Evolutionary conservation across 2,113 vertebrate species (phyloP).

Genomic region (Odontesthes bonariensis): DNA sequence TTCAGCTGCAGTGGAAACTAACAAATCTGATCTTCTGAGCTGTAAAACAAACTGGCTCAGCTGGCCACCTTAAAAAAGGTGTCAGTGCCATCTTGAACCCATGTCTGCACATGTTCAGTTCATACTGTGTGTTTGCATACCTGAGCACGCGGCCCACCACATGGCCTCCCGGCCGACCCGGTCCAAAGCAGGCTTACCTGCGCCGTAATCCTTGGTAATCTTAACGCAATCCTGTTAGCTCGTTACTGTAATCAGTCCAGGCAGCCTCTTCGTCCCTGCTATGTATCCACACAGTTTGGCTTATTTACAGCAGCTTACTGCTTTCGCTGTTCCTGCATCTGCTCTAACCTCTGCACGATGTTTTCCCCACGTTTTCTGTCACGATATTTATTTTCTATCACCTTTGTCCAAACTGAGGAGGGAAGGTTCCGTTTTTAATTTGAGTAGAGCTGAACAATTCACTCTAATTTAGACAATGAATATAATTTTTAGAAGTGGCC

Average conservation of each 20-base stretch:
- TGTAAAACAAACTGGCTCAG: too few relatives aligned
- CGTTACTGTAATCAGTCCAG: constrained; percentile 68
- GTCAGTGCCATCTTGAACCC: too few relatives aligned
- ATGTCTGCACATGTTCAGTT: constrained; percentile 28
- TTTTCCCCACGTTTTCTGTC: neutral
- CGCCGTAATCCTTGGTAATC: constrained; percentile 64
- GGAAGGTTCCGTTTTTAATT: too few relatives aligned
- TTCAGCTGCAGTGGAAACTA: too few relatives aligned
- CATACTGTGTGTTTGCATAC: constrained; percentile 1
- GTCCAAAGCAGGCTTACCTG: constrained; percentile 40
- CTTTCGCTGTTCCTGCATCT: neutral
- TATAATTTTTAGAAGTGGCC: too few relatives aligned
- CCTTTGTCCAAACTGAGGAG: too few relatives aligned
- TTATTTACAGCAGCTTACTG: constrained; percentile 23
- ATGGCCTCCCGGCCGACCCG: constrained; percentile 34
- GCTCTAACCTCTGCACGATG: constrained; percentile 1
- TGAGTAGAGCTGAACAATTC: too few relatives aligned
- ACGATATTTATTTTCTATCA: too few relatives aligned
- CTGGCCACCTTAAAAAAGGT: too few relatives aligned
- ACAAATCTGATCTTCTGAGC: too few relatives aligned
- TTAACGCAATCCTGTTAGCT: constrained; percentile 62
- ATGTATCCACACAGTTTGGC: neutral
- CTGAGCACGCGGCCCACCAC: constrained; percentile 43
- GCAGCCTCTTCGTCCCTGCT: constrained; percentile 35
- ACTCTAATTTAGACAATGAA: too few relatives aligned